Conservation (phyloP, 2,797 vertebrate species). For the Tarsius wallacei region DNA sequence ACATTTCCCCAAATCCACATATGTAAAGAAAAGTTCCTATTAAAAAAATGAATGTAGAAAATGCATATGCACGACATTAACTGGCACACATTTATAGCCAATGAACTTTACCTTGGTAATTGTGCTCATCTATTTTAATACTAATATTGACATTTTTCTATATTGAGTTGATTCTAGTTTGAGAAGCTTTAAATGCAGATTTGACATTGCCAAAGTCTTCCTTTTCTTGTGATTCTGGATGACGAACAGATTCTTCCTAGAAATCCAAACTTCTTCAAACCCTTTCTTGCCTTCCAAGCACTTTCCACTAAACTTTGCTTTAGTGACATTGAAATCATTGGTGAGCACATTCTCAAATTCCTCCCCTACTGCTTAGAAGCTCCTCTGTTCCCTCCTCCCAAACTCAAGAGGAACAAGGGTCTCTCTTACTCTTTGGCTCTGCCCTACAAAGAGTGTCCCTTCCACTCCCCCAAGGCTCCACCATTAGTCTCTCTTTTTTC, state of each 20-base stretch:
- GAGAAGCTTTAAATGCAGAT: not conserved
- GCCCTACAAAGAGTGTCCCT: not conserved
- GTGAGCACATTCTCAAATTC: not conserved
- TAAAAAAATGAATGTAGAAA: not conserved
- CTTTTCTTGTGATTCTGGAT: not conserved
- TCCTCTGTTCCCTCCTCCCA: not conserved
- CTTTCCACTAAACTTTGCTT: not conserved
- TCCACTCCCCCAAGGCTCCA: not conserved
- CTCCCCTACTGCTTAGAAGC: not conserved
- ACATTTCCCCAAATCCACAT: not conserved
- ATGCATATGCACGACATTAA: not conserved
- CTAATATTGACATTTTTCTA: not conserved
- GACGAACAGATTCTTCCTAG: not conserved
- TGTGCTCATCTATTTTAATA: not conserved
- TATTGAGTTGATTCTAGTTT: not conserved
- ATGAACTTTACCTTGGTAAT: conserved; percentile 10
- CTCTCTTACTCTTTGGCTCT: not conserved
- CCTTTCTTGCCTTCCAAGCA: not conserved
- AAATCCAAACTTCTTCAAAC: not conserved
- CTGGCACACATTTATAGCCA: not conserved
- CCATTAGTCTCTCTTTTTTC: not conserved
- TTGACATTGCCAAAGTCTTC: not conserved
- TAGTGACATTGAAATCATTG: not conserved
- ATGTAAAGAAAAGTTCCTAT: not conserved
- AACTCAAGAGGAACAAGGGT: not conserved